Percentiles rank a stretch among this genome's conserved stretches.
These are phyloP conservation scores for Callaeas wilsoni DNA, from an alignment of 2,113 vertebrate species.

Conservation along the genomic window DNA sequence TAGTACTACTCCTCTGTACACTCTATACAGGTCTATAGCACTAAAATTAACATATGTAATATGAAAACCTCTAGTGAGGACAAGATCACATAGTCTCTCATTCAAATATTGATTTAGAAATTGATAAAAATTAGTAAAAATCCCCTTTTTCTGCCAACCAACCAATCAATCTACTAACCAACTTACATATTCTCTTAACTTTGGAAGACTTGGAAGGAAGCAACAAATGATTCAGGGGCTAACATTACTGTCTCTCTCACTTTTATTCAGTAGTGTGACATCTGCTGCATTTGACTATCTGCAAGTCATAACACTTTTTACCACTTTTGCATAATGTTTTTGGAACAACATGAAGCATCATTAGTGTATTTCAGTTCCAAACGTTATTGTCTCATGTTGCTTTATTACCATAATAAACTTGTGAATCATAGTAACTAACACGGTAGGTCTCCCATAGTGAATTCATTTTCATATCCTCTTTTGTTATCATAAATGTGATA, in stretches of 20 bases:
- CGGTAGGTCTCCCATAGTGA: conserved; percentile 58
- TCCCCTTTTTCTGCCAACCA: not conserved
- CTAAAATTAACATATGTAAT: not conserved
- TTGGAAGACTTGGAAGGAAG: not conserved
- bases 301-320: conserved; percentile 47
- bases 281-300: conserved; percentile 35
- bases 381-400: conserved; percentile 67
- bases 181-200: not conserved
- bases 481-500: conserved; percentile 71
- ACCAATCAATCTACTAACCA: not conserved
- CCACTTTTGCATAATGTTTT: conserved; percentile 58
- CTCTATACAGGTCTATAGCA: not conserved
- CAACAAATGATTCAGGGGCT: not conserved
- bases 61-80: not conserved
- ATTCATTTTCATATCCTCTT: conserved; percentile 78
- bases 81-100: not conserved
- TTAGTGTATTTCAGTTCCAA: conserved; percentile 54
- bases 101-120: not conserved
- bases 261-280: conserved; percentile 26
- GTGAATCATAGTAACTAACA: conserved; percentile 72
- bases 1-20: not conserved
- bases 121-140: not conserved
- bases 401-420: conserved; percentile 79
- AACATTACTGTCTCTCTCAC: not conserved
- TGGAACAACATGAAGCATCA: conserved; percentile 58